Evolutionary conservation across 2,888 invertebrate genomes (phyloP), one percentile per base, ranked within the genome.

Genomic region (Seira musarum): DNA sequence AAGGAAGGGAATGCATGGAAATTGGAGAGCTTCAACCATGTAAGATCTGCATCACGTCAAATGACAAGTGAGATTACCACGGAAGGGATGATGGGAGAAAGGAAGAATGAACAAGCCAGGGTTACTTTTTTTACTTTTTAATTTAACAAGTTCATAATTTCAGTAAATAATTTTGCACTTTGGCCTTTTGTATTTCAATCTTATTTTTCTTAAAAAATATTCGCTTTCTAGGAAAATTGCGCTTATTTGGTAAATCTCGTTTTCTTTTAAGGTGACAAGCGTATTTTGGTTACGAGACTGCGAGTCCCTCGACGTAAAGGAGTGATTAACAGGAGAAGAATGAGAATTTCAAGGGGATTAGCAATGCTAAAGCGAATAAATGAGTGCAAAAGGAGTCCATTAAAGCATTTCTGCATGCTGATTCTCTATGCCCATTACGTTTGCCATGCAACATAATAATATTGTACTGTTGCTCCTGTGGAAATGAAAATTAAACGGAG

Each of bases 401-500:
- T 84, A 84, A 84, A 84, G 49, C 84, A 84, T 84, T 81, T 82
- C 79, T 82, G 82, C 82, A 82, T 82, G 84, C 82, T 71, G 73
- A 84, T 84, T 84, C 81, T 84, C 82, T 84, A 82, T 84, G 84
- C 84, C 84, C 82, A 82, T 84, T 84, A 81, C 70, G 79, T 84
- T 83, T 79, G 73, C 69, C 75, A 84, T 81, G 82, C 80, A 65
- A 35, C 25, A 24, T 66, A 25, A n/a, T n/a, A n/a, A n/a, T n/a
- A n/a, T n/a, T n/a, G n/a, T n/a, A n/a, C n/a, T n/a, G n/a, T n/a
- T n/a, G n/a, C n/a, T n/a, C n/a, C n/a, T n/a, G n/a, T n/a, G n/a
- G n/a, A n/a, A n/a, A n/a, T n/a, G n/a, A n/a, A n/a, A n/a, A n/a
- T n/a, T n/a, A n/a, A n/a, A n/a, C n/a, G n/a, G n/a, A n/a, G n/a